A percentile compares a stretch with the other conserved stretches of the same genome.
These are phyloP conservation scores for Himalopsyche anomala DNA, from an alignment of 2,888 invertebrate species.

Conservation along the genomic window DNA sequence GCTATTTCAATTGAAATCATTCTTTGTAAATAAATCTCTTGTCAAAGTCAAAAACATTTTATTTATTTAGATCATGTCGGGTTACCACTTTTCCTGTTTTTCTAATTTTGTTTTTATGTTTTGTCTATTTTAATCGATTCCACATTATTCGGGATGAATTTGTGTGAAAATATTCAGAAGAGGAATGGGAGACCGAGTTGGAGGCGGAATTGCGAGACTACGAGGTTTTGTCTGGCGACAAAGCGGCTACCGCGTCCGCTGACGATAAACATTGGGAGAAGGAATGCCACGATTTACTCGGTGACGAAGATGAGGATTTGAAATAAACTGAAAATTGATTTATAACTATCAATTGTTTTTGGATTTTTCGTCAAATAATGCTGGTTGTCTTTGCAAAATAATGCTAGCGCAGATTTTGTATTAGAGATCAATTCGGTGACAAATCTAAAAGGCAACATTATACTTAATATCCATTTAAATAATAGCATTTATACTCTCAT, in stretches of 20 bases:
- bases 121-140: constrained; percentile 35
- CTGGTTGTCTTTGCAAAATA: no score
- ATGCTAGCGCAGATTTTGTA: no score
- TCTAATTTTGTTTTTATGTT: not conserved
- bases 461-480: not conserved
- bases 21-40: no score
- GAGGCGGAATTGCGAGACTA: constrained; percentile 97
- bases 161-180: constrained; percentile 75
- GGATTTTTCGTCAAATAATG: no score
- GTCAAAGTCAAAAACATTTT: no score
- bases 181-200: constrained; percentile 97
- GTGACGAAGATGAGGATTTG: constrained; percentile 77
- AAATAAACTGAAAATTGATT: constrained; percentile 71
- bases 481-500: not conserved
- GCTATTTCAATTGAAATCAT: not conserved
- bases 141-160: constrained; percentile 25
- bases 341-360: no score
- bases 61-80: no score
- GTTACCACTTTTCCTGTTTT: no score
- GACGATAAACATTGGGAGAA: constrained; percentile 81
- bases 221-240: constrained; percentile 86
- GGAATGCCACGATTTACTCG: constrained; percentile 83
- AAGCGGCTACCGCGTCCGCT: constrained; percentile 71
- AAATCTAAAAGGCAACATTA: not conserved
- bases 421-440: not conserved